Conservation (phyloP, 1,140 invertebrate genomes). For the Lamellibrachia luymesi region DNA sequence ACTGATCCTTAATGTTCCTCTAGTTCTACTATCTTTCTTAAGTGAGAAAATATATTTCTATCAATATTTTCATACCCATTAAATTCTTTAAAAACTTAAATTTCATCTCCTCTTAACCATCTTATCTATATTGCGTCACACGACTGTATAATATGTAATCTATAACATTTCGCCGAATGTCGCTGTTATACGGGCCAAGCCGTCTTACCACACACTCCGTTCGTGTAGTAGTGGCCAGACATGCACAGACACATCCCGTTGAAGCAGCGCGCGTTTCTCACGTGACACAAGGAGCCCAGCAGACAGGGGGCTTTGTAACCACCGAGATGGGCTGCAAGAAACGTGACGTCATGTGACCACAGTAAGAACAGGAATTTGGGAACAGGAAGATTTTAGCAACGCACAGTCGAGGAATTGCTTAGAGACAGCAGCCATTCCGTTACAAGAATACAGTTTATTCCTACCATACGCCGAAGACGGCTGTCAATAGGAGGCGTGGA, state of each 20-base stretch:
- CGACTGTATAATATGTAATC: neutral
- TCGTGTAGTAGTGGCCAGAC: constrained; percentile 9
- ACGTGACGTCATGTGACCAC: neutral
- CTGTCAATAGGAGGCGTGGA: neutral
- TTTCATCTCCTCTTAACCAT: no score
- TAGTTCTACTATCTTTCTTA: no score
- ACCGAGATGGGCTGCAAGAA: constrained; percentile 4
- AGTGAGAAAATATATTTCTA: no score
- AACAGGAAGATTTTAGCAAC: neutral
- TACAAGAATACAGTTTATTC: neutral
- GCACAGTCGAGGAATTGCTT: neutral
- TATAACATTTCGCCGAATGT: neutral
- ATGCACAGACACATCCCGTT: constrained; percentile 12
- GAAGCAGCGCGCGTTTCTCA: constrained; percentile 7
- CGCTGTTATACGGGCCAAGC: neutral
- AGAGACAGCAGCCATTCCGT: neutral
- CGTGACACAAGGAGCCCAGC: constrained; percentile 8
- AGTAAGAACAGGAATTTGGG: neutral
- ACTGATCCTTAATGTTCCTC: no score
- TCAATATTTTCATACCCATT: no score
- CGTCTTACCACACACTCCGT: constrained; percentile 17
- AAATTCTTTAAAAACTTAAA: no score
- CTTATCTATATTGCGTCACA: neutral
- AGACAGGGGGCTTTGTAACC: constrained; percentile 4
- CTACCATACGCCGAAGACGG: neutral